These are phyloP conservation scores for Potamilus streckersoni DNA, from an alignment of 1,140 invertebrate genomes.

Conservation along the genomic window DNA sequence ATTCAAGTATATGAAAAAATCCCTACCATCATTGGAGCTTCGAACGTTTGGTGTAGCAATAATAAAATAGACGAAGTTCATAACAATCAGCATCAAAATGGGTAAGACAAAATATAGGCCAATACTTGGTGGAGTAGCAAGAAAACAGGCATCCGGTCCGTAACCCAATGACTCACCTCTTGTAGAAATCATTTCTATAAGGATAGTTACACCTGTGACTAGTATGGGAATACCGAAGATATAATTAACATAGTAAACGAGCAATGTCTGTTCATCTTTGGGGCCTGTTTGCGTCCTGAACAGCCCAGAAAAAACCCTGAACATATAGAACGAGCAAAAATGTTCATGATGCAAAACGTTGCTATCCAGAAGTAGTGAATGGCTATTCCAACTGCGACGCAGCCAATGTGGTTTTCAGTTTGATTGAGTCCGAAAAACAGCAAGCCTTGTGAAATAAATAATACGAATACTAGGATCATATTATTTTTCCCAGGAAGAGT, in stretches of 20 bases:
- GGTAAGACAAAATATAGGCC: conserved; percentile 5
- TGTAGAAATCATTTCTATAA: neutral
- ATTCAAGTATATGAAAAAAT: conserved; percentile 11
- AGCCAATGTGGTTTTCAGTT: neutral
- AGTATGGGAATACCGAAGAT: conserved; percentile 8
- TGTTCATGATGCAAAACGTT: conserved; percentile 9
- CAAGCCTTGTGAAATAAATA: neutral
- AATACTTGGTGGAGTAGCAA: neutral
- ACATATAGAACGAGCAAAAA: conserved; percentile 17
- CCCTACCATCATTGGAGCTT: neutral
- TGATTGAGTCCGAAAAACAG: neutral
- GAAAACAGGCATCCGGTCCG: conserved; percentile 6
- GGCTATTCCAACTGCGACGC: conserved; percentile 1
- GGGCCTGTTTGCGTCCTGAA: neutral
- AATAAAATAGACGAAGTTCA: conserved; percentile 2
- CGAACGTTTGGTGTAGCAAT: neutral
- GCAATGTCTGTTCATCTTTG: neutral
- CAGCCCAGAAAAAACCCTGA: neutral
- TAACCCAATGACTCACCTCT: conserved; percentile 3
- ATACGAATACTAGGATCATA: conserved; percentile 5
- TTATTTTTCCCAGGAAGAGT: conserved; percentile 11
- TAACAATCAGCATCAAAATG: neutral
- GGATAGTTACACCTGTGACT: neutral
- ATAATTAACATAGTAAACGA: neutral
- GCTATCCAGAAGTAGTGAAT: conserved; percentile 6